Evolutionary conservation across 2,888 invertebrate genomes (phyloP).

Genomic region (Helleia helle): DNA sequence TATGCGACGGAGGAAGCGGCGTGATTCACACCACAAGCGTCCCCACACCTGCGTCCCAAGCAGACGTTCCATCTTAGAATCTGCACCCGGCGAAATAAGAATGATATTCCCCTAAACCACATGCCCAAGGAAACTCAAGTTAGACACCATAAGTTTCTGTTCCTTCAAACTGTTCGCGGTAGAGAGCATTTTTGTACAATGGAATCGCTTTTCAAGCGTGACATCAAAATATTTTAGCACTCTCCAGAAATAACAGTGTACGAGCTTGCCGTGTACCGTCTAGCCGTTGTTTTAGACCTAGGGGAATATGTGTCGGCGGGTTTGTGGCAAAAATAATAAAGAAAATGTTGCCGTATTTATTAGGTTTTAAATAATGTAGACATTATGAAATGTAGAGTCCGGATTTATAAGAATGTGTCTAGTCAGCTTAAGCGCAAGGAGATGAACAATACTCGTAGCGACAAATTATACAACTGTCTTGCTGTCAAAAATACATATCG

Average conservation of each 20-base stretch:
- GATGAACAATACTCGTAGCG: too few relatives aligned
- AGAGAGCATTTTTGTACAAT: slow-evolving; percentile 46
- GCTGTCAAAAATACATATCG: too few relatives aligned
- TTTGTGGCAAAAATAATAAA: slow-evolving; percentile 13
- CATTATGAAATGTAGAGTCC: too few relatives aligned
- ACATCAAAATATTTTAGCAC: slow-evolving; percentile 60
- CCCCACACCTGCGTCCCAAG: slow-evolving; percentile 48
- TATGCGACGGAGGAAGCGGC: slow-evolving; percentile 54
- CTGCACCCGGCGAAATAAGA: slow-evolving; percentile 24
- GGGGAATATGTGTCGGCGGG: too few relatives aligned
- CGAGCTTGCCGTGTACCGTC: slow-evolving; percentile 25
- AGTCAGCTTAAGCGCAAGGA: too few relatives aligned
- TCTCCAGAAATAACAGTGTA: slow-evolving; percentile 65
- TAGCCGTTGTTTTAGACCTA: slow-evolving; percentile 12
- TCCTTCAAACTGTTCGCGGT: slow-evolving; percentile 37
- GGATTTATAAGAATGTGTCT: too few relatives aligned
- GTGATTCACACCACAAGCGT: slow-evolving; percentile 55
- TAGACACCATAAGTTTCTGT: slow-evolving; percentile 30
- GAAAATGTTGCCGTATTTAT: slow-evolving; percentile 17
- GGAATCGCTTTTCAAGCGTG: slow-evolving; percentile 38
- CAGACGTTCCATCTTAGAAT: slow-evolving; percentile 24
- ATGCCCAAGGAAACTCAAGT: slow-evolving; percentile 40
- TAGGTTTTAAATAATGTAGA: too few relatives aligned
- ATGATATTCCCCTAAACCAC: slow-evolving; percentile 21
- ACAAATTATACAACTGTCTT: too few relatives aligned